Evolutionary conservation across 2,113 vertebrate genomes (phyloP), one percentile per base, ranked within the genome.

Genomic region (Brienomyrus brachyistius): DNA sequence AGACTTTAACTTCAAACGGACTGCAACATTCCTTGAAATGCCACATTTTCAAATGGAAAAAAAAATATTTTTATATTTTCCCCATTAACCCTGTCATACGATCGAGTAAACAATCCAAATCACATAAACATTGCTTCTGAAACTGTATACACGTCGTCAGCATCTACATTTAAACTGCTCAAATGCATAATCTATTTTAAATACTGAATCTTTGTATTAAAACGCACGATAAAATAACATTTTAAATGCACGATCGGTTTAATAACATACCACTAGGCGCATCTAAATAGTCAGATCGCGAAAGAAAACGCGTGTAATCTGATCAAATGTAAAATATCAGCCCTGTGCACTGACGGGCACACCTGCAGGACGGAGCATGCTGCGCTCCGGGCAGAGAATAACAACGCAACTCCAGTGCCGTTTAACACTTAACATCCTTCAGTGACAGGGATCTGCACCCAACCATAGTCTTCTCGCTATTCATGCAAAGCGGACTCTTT

Each of bases 391-490:
- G 88, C 83, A 19, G 45, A 51, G 74, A 15, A 48, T n/a, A 43
- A 50, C 48, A 43, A 17, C 88, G 31, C n/a, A 15, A 45, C 88
- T 89, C 43, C 66, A 23, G n/a, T 27, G 40, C 87, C n/a, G 56
- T 89, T 52, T 89, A 77, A 89, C 66, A 80, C 88, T 35, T 88
- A 31, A 43, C 17, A 27, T 51, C 50, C 84, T 51, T 48, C 84
- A 52, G 84, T 5, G 17, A 40, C 80, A 43, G 15, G 43, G 47
- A 86, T 86, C 83, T 13, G 43, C 8, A 48, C 43, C 19, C 83
- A 50, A 23, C 23, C 31, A 40, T 13, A 23, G 5, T 45, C 43
- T 21, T 82, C 35, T 82, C 43, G 40, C 77, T 82, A 7, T 17
- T 40, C 43, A 45, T 31, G 48, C 50, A 51, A 86, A 27, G 15